Conservation (phyloP, 2,113 vertebrate species). For the Sinocyclocheilus maitianheensis region DNA sequence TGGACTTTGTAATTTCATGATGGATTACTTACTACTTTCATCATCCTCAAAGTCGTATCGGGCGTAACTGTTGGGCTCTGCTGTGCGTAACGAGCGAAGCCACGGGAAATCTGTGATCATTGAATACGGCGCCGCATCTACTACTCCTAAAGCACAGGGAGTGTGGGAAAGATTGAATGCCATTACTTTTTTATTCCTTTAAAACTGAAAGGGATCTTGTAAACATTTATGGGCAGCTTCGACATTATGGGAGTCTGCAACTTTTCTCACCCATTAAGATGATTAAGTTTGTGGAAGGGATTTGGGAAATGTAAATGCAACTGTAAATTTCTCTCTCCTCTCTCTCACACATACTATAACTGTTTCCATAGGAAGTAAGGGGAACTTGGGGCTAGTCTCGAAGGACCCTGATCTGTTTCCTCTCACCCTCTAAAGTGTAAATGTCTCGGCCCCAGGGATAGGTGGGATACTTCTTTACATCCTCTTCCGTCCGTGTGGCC, state of each 20-base stretch:
- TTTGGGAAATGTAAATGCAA: constrained; percentile 13
- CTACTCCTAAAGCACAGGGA: constrained; percentile 78
- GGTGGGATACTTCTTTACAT: constrained; percentile 87
- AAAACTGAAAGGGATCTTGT: not conserved
- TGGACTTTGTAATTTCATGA: not conserved
- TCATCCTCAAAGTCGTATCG: constrained; percentile 98
- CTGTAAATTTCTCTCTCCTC: not conserved
- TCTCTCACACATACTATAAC: not conserved
- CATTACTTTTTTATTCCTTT: not conserved
- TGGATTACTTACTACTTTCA: constrained; percentile 87
- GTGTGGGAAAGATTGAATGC: not conserved
- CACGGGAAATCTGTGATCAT: constrained; percentile 98
- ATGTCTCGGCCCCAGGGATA: constrained; percentile 98
- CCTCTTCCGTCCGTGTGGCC: constrained; percentile 90
- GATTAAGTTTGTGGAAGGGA: not conserved
- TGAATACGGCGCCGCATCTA: constrained; percentile 92
- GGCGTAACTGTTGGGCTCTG: constrained; percentile 93
- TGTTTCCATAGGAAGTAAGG: constrained; percentile 38
- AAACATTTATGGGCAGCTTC: not conserved
- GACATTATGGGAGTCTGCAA: not conserved
- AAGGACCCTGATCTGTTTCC: constrained; percentile 27
- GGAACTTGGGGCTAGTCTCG: not conserved
- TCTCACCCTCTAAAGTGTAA: constrained; percentile 93
- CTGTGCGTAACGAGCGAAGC: constrained; percentile 90
- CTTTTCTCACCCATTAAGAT: not conserved